phyloP scores from a whole-genome alignment of 2,797 vertebrate genomes.

The Sternotherus odoratus region DNA sequence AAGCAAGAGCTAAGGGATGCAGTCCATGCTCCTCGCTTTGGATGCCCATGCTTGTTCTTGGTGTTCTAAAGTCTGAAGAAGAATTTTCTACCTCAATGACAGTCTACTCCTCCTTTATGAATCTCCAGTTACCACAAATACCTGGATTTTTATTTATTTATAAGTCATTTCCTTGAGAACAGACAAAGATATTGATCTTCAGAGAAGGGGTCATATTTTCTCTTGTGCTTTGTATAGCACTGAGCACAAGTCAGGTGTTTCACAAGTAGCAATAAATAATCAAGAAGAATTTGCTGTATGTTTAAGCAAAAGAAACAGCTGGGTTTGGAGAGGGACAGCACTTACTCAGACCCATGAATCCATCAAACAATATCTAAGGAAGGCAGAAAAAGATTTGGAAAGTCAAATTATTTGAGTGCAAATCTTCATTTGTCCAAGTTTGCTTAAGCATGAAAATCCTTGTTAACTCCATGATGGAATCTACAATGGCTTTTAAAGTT shows the following conservation, averaged over 20 bases:
- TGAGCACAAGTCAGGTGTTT: background rate
- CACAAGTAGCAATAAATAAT: background rate
- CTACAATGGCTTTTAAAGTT: background rate
- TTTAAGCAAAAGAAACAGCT: background rate
- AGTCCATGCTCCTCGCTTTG: background rate
- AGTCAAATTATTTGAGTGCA: background rate
- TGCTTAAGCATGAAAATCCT: background rate
- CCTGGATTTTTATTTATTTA: background rate
- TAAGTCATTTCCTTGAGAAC: background rate
- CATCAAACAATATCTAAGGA: background rate
- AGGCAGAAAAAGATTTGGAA: background rate
- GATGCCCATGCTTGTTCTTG: background rate
- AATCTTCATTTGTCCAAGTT: background rate
- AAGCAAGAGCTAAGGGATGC: background rate
- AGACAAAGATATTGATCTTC: background rate
- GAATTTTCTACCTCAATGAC: background rate
- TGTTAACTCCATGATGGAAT: too few relatives aligned
- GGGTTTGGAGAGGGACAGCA: background rate
- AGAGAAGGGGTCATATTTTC: background rate
- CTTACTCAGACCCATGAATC: background rate
- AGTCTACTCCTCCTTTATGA: background rate
- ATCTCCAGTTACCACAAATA: background rate
- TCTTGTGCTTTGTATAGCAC: background rate
- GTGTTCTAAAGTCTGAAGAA: background rate
- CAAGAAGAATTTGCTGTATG: background rate